Base-by-base conservation (phyloP, 2,888 invertebrate species). In the Actias luna region DNA sequence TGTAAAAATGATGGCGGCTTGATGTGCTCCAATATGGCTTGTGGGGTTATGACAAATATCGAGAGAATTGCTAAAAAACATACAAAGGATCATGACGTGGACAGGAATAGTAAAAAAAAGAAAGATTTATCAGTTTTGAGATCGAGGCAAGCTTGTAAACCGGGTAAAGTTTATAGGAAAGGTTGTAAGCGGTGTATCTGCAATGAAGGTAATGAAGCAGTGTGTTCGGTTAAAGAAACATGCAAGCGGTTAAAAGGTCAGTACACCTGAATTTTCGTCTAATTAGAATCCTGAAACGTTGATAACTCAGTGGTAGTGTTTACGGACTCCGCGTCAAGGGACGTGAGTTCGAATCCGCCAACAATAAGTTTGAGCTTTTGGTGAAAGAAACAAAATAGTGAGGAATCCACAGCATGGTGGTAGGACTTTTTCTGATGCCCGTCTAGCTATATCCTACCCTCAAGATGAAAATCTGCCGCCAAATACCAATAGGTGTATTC, bases 1-100 rank as follows among this genome's bases (percentile, higher is more conserved):
- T 92, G 92, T 59, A 77, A 72, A 0, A 42, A 58, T 0, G 63
- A 74, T 1, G 73, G 78, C 2, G 58, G 65, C 0, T 69, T 90
- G 0, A 33, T 86, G 12, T 94, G 94, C 69, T 88, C 90, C 0
- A 85, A 88, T 67, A 84, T 82, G 70, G 80, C 77, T 0, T 93
- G 93, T 50, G 25, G 80, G 0, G 52, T 66, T 3, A 39, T 3
- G 39, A 58, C 59, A 62, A 50, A 33, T 18, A 61, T 5, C 4
- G 58, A 46, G n/a, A 62, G 58, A n/a, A 42, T 35, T 8, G 27
- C 18, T 7, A 52, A 50, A 36, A 59, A 55, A 22, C 18, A n/a
- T 29, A 42, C 5, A 22, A 25, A 39, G 33, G n/a, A 33, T 1
- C 8, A 59, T 4, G 27, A 5, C 3, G 27, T 27, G 12, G 35